Conservation (phyloP, 1,140 invertebrate genomes). For the Drosophila carrolli region DNA sequence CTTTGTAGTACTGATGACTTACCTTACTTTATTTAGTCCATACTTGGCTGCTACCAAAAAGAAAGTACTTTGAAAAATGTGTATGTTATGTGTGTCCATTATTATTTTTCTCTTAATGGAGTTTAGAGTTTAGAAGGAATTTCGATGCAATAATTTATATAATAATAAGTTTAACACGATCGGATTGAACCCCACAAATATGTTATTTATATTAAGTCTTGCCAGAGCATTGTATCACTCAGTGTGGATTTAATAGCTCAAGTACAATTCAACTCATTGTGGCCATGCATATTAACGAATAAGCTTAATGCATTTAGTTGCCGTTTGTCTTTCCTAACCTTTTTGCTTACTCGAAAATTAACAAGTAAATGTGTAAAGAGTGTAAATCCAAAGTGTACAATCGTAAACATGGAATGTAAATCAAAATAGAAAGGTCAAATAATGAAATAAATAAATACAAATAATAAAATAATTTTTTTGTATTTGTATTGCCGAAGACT, state of each 20-base stretch:
- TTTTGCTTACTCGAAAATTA: slow-evolving; percentile 8
- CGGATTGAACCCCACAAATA: slow-evolving; percentile 20
- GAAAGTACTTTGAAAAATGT: slow-evolving; percentile 6
- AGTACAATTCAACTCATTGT: slow-evolving; percentile 50
- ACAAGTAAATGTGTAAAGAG: slow-evolving; percentile 21
- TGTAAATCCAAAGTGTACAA: slow-evolving; percentile 26
- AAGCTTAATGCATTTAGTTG: slow-evolving; percentile 50
- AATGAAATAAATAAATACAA: slow-evolving; percentile 10
- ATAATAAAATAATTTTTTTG: background rate
- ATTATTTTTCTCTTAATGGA: slow-evolving; percentile 9
- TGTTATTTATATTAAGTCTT: slow-evolving; percentile 43
- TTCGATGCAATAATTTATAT: slow-evolving; percentile 37
- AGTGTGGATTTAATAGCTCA: slow-evolving; percentile 23
- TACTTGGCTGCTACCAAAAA: slow-evolving; percentile 58
- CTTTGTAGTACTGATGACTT: slow-evolving; percentile 34
- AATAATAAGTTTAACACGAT: slow-evolving; percentile 9
- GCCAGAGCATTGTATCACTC: slow-evolving; percentile 48
- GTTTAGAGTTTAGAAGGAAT: slow-evolving; percentile 4
- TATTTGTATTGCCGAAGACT: background rate
- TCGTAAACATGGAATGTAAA: slow-evolving; percentile 30
- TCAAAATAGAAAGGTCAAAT: slow-evolving; percentile 13
- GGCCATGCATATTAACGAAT: slow-evolving; percentile 56
- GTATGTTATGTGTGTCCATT: slow-evolving; percentile 3
- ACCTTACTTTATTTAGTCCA: slow-evolving; percentile 33
- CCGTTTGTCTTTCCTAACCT: slow-evolving; percentile 29